Evolutionary conservation across 2,797 vertebrate genomes (phyloP).

Genomic region (Sylvia borin): DNA sequence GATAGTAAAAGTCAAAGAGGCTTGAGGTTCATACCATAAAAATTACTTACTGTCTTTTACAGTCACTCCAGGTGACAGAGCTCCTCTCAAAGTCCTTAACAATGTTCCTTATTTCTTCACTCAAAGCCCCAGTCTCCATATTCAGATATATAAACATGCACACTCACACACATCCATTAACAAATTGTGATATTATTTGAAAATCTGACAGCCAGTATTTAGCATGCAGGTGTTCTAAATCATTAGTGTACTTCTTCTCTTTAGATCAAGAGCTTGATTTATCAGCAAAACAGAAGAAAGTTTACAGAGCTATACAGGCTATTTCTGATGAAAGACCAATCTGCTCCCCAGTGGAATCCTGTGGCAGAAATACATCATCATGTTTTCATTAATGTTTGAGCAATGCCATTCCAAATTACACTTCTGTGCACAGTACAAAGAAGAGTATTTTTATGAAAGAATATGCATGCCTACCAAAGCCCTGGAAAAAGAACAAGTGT

Average conservation of each 20-base stretch:
- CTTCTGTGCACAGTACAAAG: background rate
- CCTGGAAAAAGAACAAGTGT: background rate
- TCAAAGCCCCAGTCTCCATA: background rate
- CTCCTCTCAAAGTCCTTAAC: background rate
- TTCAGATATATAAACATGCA: background rate
- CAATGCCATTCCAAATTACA: background rate
- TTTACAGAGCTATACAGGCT: background rate
- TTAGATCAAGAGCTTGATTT: background rate
- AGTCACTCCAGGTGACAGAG: background rate
- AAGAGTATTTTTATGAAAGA: background rate
- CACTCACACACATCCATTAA: background rate
- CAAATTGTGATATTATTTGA: background rate
- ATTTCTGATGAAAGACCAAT: background rate
- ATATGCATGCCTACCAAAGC: background rate
- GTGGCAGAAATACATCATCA: background rate
- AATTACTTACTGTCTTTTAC: background rate
- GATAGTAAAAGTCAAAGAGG: background rate
- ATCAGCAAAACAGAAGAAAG: background rate
- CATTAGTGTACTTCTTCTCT: background rate
- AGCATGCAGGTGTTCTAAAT: background rate
- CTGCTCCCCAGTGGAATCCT: background rate
- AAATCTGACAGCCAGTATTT: background rate
- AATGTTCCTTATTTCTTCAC: background rate
- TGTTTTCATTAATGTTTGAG: background rate
- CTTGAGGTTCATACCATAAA: background rate